Evolutionary conservation across 1,140 invertebrate species (phyloP).

Genomic region (Atta texana): DNA sequence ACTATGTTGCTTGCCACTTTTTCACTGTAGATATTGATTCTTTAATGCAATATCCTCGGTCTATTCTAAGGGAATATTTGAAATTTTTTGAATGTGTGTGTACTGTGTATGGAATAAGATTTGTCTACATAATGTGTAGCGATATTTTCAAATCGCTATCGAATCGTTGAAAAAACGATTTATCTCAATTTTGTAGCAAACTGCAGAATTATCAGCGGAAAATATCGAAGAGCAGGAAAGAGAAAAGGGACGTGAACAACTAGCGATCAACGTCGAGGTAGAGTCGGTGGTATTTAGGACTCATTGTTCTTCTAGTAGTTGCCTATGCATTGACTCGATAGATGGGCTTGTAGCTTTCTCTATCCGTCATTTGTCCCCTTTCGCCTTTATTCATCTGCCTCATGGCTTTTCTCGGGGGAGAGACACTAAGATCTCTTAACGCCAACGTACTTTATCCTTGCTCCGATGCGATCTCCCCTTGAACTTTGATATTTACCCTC

Average conservation of each 20-base stretch:
- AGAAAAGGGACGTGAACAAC: not conserved
- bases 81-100: not conserved
- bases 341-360: not conserved
- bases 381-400: conserved; percentile 47
- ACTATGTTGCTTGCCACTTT: not conserved
- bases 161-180: not conserved
- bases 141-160: not conserved
- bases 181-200: not conserved
- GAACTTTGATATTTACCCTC: conserved; percentile 58
- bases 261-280: conserved; percentile 24
- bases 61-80: not conserved
- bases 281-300: conserved; percentile 36
- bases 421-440: conserved; percentile 8
- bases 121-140: not conserved
- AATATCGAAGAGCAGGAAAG: not conserved
- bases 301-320: conserved; percentile 57
- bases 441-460: conserved; percentile 31
- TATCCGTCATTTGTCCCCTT: conserved; percentile 36
- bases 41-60: not conserved
- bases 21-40: not conserved
- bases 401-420: conserved; percentile 9
- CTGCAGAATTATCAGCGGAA: conserved; percentile 14
- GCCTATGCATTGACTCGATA: conserved; percentile 38
- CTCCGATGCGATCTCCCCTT: conserved; percentile 35
- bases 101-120: not conserved